Percentiles rank a stretch among this genome's conserved stretches.
Evolutionary conservation across 2,797 vertebrate species (phyloP).

Genomic region (Enteromius treurensis): DNA sequence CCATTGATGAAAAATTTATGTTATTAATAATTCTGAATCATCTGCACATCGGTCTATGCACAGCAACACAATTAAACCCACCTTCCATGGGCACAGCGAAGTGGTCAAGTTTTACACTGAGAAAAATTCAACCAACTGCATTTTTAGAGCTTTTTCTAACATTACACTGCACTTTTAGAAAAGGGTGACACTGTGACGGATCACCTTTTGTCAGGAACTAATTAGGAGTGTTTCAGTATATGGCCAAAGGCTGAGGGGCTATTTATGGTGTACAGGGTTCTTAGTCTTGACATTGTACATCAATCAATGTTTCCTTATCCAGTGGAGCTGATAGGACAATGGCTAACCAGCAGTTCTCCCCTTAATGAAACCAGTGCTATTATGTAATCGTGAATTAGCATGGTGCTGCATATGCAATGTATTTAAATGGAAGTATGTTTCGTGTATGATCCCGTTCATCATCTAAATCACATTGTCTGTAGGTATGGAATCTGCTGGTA

Average conservation of each 20-base stretch:
- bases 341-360: background rate
- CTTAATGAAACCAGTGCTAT: conserved; percentile 26
- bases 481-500: conserved; percentile 89
- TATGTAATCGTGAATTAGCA: conserved; percentile 7
- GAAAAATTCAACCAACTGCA: conserved; percentile 1
- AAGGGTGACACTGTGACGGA: conserved; percentile 46
- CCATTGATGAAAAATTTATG: conserved; percentile 47
- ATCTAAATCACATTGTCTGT: background rate
- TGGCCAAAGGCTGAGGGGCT: conserved; percentile 48
- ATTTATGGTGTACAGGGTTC: conserved; percentile 52
- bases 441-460: background rate
- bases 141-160: background rate
- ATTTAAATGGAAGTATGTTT: background rate
- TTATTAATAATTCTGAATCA: conserved; percentile 56
- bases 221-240: conserved; percentile 43
- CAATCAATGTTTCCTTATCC: conserved; percentile 48
- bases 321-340: conserved; percentile 23
- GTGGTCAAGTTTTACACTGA: conserved; percentile 21
- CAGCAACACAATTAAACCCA: conserved; percentile 39
- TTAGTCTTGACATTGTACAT: conserved; percentile 50
- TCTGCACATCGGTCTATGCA: conserved; percentile 18
- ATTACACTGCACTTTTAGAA: conserved; percentile 16
- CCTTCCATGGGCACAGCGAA: conserved; percentile 8
- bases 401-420: background rate
- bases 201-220: conserved; percentile 49